These are phyloP conservation scores for Lithobius niger DNA, from an alignment of 1,140 invertebrate genomes.

Conservation along the genomic window DNA sequence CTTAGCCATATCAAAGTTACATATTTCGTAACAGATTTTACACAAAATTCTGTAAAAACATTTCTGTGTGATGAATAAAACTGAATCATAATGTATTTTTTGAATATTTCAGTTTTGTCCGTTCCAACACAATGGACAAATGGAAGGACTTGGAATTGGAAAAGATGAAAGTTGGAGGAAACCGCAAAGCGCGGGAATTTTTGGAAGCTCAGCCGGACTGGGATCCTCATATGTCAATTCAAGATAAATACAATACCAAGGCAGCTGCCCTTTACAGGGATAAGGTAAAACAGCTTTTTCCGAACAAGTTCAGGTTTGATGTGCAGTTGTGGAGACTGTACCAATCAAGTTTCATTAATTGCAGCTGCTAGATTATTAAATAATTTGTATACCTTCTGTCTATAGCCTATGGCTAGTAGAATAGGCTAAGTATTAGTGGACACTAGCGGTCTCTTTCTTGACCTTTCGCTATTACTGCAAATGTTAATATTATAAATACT, in stretches of 20 bases:
- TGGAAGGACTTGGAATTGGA: conserved; percentile 96
- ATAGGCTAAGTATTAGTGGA: too few species aligned
- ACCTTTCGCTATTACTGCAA: too few species aligned
- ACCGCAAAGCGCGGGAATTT: conserved; percentile 78
- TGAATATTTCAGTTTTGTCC: conserved; percentile 38
- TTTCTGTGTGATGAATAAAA: too few species aligned
- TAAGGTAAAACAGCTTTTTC: too few species aligned
- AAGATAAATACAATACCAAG: conserved; percentile 84
- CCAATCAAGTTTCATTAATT: background rate
- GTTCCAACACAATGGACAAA: conserved; percentile 96
- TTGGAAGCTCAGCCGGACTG: conserved; percentile 81
- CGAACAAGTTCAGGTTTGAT: too few species aligned
- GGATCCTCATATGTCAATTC: conserved; percentile 59
- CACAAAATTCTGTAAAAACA: too few species aligned
- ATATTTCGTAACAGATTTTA: too few species aligned
- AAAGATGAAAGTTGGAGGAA: conserved; percentile 97
- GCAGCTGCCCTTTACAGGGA: conserved; percentile 91
- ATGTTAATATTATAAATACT: too few species aligned
- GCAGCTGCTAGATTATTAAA: background rate
- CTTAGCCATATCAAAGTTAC: too few species aligned
- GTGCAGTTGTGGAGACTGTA: background rate
- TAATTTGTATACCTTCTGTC: background rate
- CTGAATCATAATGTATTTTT: too few species aligned
- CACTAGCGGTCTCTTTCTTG: too few species aligned
- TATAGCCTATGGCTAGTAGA: too few species aligned